phyloP scores from a whole-genome alignment of 2,888 invertebrate species.

The Morpho achilles region DNA sequence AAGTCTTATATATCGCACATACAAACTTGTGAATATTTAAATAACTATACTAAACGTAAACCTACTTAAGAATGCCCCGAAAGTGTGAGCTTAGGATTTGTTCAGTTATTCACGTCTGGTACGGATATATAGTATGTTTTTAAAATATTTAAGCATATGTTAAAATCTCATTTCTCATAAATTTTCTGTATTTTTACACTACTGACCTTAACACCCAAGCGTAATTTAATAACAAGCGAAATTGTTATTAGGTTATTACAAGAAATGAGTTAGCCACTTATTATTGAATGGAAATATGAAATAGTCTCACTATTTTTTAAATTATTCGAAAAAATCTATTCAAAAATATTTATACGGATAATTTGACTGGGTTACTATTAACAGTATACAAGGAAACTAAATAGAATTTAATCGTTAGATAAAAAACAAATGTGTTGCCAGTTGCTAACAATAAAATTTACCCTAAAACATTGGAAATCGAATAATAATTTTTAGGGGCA shows the following conservation, averaged over 20 bases:
- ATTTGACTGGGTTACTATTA: constrained; percentile 9
- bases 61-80: neutral
- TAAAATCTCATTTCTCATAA: constrained; percentile 26
- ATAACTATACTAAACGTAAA: too few species aligned
- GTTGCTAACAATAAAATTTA: too few species aligned
- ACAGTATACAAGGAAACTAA: neutral
- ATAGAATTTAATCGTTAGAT: neutral
- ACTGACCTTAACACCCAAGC: constrained; percentile 3
- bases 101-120: too few species aligned
- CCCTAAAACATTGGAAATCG: too few species aligned
- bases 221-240: constrained; percentile 4
- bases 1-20: too few species aligned
- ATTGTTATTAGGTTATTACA: constrained; percentile 3
- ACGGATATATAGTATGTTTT: too few species aligned
- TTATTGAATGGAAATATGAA: constrained; percentile 22
- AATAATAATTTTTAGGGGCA: too few species aligned
- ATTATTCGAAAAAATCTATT: constrained; percentile 2
- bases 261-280: constrained; percentile 25
- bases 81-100: neutral
- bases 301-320: constrained; percentile 14
- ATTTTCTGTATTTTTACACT: constrained; percentile 1
- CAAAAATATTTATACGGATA: constrained; percentile 2
- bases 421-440: too few species aligned
- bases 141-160: constrained; percentile 11
- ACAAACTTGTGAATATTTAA: too few species aligned